Percentiles rank a stretch among this genome's conserved stretches.
These are phyloP conservation scores for Drosophila lacertosa DNA, from an alignment of 1,140 invertebrate genomes.

Conservation along the genomic window DNA sequence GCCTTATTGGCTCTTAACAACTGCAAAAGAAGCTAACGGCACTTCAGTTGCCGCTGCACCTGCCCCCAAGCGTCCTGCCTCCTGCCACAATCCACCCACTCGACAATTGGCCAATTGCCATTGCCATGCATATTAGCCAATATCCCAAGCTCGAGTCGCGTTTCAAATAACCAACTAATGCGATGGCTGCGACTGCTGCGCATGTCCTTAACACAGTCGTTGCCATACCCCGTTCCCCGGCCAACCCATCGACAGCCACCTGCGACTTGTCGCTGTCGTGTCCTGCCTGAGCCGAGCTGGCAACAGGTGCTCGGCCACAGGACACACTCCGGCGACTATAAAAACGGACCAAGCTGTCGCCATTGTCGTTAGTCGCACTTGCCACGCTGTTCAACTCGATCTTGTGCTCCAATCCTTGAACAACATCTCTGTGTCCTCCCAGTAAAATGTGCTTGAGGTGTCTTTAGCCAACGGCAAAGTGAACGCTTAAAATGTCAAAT, in stretches of 20 bases:
- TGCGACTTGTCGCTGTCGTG: constrained; percentile 2
- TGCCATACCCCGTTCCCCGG: not conserved
- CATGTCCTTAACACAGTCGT: constrained; percentile 61
- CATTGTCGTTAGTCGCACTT: constrained; percentile 47
- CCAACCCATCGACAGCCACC: not conserved
- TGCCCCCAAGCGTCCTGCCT: not conserved
- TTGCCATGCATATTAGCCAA: not conserved
- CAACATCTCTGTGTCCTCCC: constrained; percentile 2
- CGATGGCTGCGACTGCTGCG: constrained; percentile 35
- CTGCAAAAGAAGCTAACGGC: constrained; percentile 5
- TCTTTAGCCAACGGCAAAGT: constrained; percentile 10
- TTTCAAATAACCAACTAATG: constrained; percentile 35
- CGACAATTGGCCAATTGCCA: constrained; percentile 35
- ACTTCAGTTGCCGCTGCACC: constrained; percentile 6
- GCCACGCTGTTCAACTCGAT: constrained; percentile 47
- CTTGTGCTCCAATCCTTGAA: constrained; percentile 8
- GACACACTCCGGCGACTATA: constrained; percentile 45
- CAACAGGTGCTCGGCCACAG: not conserved
- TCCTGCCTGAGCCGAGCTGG: not conserved
- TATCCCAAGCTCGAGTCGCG: constrained; percentile 19
- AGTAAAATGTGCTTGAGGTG: constrained; percentile 18
- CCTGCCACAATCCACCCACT: constrained; percentile 4
- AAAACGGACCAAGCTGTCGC: constrained; percentile 42
- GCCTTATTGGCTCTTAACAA: constrained; percentile 53
- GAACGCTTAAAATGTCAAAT: constrained; percentile 34